Conservation (phyloP, 2,888 invertebrate species). For the Ectemnius lituratus region DNA sequence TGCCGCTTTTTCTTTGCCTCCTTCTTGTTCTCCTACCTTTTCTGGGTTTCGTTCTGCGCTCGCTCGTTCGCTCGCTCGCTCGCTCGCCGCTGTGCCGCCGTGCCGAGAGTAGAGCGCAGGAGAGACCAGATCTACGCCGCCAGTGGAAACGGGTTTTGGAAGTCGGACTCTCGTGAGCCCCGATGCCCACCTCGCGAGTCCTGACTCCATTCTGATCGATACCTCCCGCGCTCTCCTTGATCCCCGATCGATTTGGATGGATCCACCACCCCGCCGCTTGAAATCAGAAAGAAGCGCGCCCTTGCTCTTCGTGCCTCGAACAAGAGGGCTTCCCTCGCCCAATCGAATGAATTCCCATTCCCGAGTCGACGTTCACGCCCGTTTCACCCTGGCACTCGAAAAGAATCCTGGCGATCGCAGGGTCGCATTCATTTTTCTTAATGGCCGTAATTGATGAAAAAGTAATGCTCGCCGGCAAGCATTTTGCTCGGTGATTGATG, state of each 20-base stretch:
- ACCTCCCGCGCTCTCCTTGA: constrained; percentile 12
- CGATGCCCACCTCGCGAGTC: constrained; percentile 23
- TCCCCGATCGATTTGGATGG: no score
- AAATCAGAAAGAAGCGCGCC: no score
- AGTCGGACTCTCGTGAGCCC: constrained; percentile 52
- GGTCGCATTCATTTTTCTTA: constrained; percentile 30
- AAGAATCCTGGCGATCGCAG: constrained; percentile 26
- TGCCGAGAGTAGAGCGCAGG: constrained; percentile 27
- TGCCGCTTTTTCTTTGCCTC: constrained; percentile 28
- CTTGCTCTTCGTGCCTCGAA: no score
- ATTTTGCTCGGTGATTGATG: constrained; percentile 28
- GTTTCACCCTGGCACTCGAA: constrained; percentile 3
- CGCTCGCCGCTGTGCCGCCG: constrained; percentile 5
- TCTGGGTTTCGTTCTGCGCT: constrained; percentile 22
- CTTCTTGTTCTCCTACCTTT: constrained; percentile 21
- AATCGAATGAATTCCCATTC: background rate
- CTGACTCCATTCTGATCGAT: constrained; percentile 28
- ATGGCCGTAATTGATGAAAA: constrained; percentile 39
- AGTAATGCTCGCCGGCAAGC: constrained; percentile 17
- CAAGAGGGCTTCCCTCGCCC: background rate
- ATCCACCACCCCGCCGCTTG: no score
- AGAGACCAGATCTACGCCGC: constrained; percentile 62
- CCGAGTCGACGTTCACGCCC: background rate
- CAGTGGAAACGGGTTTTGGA: constrained; percentile 67
- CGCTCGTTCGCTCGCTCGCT: constrained; percentile 46